These are phyloP conservation scores for Heterodera carotae DNA, from an alignment of 1,140 invertebrate genomes.

Conservation along the genomic window DNA sequence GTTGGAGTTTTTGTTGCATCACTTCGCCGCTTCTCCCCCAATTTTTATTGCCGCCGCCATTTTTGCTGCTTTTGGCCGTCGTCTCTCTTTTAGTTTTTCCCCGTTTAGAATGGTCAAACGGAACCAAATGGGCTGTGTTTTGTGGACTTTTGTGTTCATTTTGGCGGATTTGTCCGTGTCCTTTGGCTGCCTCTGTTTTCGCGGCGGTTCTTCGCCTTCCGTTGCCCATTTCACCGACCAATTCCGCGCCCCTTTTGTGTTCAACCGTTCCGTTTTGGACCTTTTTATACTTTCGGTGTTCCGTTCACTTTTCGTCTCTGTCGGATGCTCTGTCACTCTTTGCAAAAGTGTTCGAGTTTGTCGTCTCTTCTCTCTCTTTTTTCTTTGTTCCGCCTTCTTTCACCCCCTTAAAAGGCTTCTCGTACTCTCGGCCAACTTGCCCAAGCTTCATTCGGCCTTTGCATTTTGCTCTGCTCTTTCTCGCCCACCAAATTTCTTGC, in stretches of 20 bases:
- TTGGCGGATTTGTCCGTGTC: constrained; percentile 21
- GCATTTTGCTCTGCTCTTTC: constrained; percentile 43
- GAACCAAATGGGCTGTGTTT: constrained; percentile 9
- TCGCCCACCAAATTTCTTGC: constrained; percentile 52
- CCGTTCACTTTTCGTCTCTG: constrained; percentile 23
- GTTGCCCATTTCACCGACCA: constrained; percentile 32
- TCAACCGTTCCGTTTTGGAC: constrained; percentile 42
- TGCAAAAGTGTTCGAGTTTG: constrained; percentile 9
- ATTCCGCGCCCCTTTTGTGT: constrained; percentile 29
- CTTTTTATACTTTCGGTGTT: constrained; percentile 38
- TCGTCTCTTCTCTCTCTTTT: background rate
- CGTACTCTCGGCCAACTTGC: constrained; percentile 14
- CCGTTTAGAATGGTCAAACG: constrained; percentile 20
- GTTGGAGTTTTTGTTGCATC: no score
- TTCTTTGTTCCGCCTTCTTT: background rate
- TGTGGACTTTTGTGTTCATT: constrained; percentile 21
- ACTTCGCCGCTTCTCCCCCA: no score
- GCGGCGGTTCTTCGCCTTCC: constrained; percentile 34
- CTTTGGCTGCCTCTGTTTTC: constrained; percentile 28
- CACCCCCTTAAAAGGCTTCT: constrained; percentile 14
- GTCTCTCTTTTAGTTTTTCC: constrained; percentile 13
- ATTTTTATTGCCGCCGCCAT: background rate
- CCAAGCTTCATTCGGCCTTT: constrained; percentile 38
- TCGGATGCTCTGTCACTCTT: constrained; percentile 33
- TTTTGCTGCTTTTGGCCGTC: background rate